A percentile compares a stretch with the other conserved stretches of the same genome.
These are phyloP conservation scores for Danaus plexippus DNA, from an alignment of 1,140 invertebrate species.

Conservation along the genomic window DNA sequence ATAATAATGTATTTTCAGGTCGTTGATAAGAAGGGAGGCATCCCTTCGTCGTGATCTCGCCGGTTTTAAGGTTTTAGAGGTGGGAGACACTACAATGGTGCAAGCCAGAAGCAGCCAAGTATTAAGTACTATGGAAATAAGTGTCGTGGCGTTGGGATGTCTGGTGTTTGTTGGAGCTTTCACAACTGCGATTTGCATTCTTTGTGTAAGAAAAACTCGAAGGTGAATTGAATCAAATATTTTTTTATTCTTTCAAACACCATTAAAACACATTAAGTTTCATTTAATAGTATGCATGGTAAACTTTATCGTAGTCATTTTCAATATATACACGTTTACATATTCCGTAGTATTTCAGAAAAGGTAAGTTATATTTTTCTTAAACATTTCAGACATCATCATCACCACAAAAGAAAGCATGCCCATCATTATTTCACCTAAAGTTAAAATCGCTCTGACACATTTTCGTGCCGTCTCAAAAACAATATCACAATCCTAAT, in stretches of 20 bases:
- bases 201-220: constrained; percentile 78
- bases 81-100: constrained; percentile 52
- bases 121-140: constrained; percentile 83
- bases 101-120: constrained; percentile 42
- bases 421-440: constrained; percentile 52
- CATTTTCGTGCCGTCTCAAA: no score
- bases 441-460: constrained; percentile 7
- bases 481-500: no score
- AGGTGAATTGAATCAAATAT: constrained; percentile 56
- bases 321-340: no score
- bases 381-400: constrained; percentile 54
- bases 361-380: constrained; percentile 32
- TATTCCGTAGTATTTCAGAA: background rate
- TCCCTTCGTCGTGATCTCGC: constrained; percentile 74
- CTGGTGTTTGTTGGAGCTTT: constrained; percentile 85
- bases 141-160: constrained; percentile 82
- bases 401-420: constrained; percentile 56
- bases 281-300: background rate
- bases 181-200: constrained; percentile 82
- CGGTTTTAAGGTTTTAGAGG: constrained; percentile 74
- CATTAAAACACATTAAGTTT: constrained; percentile 6
- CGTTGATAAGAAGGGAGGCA: constrained; percentile 73
- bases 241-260: background rate
- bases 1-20: constrained; percentile 58
- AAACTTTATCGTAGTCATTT: no score